phyloP scores from a whole-genome alignment of 1,140 invertebrate species.

The Coenobita brevimanus region DNA sequence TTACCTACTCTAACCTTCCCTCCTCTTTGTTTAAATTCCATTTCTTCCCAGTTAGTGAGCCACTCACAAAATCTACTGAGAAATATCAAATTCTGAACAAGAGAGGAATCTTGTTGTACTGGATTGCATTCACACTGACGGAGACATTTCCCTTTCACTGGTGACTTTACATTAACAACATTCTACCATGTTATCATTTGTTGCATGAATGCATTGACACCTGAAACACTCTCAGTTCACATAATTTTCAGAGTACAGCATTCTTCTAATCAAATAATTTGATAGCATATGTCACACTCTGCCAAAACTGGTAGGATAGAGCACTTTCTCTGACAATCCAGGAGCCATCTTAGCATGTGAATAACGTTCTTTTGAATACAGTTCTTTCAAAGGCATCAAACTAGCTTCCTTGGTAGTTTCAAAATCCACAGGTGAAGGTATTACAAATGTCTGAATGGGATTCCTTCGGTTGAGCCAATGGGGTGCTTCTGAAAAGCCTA shows the following conservation, averaged over 20 bases:
- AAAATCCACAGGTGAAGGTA: too few relatives aligned
- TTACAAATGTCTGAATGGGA: not conserved
- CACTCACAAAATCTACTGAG: slow-evolving; percentile 1
- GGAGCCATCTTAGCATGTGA: not conserved
- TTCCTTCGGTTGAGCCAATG: slow-evolving; percentile 1
- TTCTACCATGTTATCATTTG: not conserved
- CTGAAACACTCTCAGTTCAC: not conserved
- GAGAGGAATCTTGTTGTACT: too few relatives aligned
- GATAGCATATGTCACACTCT: not conserved
- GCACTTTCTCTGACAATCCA: not conserved
- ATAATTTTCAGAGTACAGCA: not conserved
- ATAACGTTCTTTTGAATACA: not conserved
- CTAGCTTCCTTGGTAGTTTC: too few relatives aligned
- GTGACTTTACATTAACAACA: not conserved
- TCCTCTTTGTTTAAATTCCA: too few relatives aligned
- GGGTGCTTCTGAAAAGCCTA: too few relatives aligned
- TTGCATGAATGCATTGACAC: not conserved
- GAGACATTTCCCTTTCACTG: not conserved
- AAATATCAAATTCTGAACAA: slow-evolving; percentile 1
- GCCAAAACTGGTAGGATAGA: not conserved
- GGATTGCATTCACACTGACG: too few relatives aligned
- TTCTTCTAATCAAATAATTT: slow-evolving; percentile 11
- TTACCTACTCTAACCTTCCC: too few relatives aligned
- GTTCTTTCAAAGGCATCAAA: not conserved
- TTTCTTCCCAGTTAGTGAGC: too few relatives aligned